Percentiles rank a stretch among this genome's conserved stretches.
These are phyloP conservation scores for Xenopus petersii DNA, from an alignment of 2,797 vertebrate species.

Conservation along the genomic window DNA sequence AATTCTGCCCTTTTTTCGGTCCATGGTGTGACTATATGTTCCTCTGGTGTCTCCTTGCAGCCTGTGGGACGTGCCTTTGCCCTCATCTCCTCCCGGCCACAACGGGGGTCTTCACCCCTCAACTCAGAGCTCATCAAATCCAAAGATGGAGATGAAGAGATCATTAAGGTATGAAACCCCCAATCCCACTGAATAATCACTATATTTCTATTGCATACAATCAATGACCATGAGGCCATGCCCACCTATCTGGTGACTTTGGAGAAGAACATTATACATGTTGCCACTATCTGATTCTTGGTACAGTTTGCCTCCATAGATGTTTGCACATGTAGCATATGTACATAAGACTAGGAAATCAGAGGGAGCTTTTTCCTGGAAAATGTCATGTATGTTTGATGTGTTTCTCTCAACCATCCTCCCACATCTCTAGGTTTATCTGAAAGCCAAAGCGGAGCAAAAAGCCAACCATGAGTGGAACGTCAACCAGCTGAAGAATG, in stretches of 20 bases:
- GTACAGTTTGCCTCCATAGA: too few relatives aligned
- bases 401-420: too few relatives aligned
- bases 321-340: too few relatives aligned
- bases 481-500: slow-evolving; percentile 81
- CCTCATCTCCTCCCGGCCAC: slow-evolving; percentile 71
- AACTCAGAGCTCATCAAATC: slow-evolving; percentile 78
- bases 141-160: slow-evolving; percentile 80
- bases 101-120: slow-evolving; percentile 60
- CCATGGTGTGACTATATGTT: neutral
- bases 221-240: too few relatives aligned
- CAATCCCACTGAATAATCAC: too few relatives aligned
- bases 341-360: too few relatives aligned
- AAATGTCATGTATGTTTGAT: too few relatives aligned
- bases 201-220: too few relatives aligned
- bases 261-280: too few relatives aligned
- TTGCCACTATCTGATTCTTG: too few relatives aligned
- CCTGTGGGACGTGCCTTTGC: slow-evolving; percentile 81
- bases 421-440: slow-evolving; percentile 74
- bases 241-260: too few relatives aligned
- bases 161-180: slow-evolving; percentile 79
- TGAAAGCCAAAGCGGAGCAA: slow-evolving; percentile 77
- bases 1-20: too few relatives aligned
- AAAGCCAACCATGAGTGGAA: slow-evolving; percentile 74
- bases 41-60: slow-evolving; percentile 58
- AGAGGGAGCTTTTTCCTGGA: neutral